Evolutionary conservation across 2,113 vertebrate species (phyloP).

Genomic region (Oxyruncus cristatus): DNA sequence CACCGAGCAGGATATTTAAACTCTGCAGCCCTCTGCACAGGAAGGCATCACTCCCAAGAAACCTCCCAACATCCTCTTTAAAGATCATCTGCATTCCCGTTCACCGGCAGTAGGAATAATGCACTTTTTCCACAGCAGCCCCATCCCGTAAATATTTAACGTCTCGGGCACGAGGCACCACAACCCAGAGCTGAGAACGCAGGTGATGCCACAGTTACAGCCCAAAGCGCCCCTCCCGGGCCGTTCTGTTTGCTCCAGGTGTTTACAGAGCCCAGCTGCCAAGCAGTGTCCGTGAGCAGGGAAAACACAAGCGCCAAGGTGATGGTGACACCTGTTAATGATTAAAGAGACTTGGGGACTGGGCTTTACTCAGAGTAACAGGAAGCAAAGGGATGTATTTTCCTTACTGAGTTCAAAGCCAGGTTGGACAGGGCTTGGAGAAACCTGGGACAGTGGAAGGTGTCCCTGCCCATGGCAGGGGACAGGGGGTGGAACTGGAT

Average conservation of each 20-base stretch:
- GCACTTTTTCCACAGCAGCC: background rate
- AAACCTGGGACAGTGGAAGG: background rate
- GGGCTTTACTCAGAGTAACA: background rate
- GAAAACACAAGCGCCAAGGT: background rate
- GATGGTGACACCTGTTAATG: background rate
- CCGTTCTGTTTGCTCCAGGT: background rate
- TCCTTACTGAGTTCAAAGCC: background rate
- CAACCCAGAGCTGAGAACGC: background rate
- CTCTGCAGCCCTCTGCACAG: background rate
- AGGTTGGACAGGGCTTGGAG: background rate
- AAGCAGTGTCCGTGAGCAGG: background rate
- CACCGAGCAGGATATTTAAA: background rate
- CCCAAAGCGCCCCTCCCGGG: accelerated
- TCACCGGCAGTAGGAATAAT: accelerated
- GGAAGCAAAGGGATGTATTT: background rate
- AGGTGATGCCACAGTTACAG: background rate
- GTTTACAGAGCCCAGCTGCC: background rate
- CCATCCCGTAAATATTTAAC: background rate
- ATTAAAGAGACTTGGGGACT: background rate
- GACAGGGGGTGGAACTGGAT: no score
- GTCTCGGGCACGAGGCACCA: background rate
- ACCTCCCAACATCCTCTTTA: background rate
- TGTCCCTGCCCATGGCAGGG: background rate
- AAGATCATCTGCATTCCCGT: accelerated
- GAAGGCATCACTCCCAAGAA: background rate